These are phyloP conservation scores for Trissolcus basalis DNA, from an alignment of 1,140 invertebrate species.

Conservation along the genomic window DNA sequence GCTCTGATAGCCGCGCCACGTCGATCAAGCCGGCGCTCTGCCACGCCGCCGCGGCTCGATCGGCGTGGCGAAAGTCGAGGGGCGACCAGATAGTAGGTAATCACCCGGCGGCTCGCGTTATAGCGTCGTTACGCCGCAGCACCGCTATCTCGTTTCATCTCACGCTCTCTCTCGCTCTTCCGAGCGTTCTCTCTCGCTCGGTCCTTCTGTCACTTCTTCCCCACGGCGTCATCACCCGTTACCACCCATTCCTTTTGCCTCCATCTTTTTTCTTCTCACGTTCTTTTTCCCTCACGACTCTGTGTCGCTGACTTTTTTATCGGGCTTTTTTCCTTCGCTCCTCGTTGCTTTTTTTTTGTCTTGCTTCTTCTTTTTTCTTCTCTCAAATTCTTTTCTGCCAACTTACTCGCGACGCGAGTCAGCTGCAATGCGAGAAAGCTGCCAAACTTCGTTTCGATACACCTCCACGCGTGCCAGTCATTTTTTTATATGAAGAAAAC, in stretches of 20 bases:
- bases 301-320: slow-evolving; percentile 15
- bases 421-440: slow-evolving; percentile 9
- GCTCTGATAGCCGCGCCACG: slow-evolving; percentile 55
- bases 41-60: slow-evolving; percentile 6
- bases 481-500: too few species aligned
- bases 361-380: slow-evolving; percentile 15
- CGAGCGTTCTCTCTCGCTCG: slow-evolving; percentile 5
- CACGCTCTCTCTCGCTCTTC: background rate
- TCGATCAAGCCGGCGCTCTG: slow-evolving; percentile 23
- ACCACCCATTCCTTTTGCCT: slow-evolving; percentile 33
- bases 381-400: slow-evolving; percentile 25
- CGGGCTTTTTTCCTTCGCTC: background rate
- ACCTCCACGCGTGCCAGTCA: slow-evolving; percentile 6
- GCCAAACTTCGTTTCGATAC: slow-evolving; percentile 18
- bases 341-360: slow-evolving; percentile 21
- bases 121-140: slow-evolving; percentile 72
- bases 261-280: slow-evolving; percentile 39
- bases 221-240: slow-evolving; percentile 11
- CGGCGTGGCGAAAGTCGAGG: slow-evolving; percentile 33
- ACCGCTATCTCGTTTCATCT: slow-evolving; percentile 63
- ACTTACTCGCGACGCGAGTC: slow-evolving; percentile 12
- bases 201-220: slow-evolving; percentile 34
- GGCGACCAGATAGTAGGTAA: slow-evolving; percentile 68
- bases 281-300: slow-evolving; percentile 19
- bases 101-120: slow-evolving; percentile 72